phyloP scores from a whole-genome alignment of 2,113 vertebrate genomes.

The Epinephelus fuscoguttatus region DNA sequence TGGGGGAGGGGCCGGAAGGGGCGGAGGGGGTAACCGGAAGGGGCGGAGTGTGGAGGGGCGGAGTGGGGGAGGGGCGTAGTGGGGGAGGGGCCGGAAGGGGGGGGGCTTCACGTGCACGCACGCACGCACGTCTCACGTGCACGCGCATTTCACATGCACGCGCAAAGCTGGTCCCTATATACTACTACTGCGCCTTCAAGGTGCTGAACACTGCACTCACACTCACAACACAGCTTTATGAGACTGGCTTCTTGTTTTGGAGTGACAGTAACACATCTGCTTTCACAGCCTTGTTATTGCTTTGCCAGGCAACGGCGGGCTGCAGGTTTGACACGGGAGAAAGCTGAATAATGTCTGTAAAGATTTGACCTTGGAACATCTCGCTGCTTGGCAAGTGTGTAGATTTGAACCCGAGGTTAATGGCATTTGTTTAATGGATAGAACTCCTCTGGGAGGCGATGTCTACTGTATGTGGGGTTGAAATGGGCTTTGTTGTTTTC shows the following conservation, averaged over 20 bases:
- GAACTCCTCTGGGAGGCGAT: slow-evolving; percentile 9
- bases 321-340: slow-evolving; percentile 9
- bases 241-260: slow-evolving; percentile 40
- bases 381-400: slow-evolving; percentile 8
- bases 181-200: slow-evolving; percentile 26
- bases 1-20: no score
- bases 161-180: no score
- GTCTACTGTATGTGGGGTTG: slow-evolving; percentile 10
- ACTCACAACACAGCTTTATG: slow-evolving; percentile 31
- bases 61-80: no score
- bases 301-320: background rate
- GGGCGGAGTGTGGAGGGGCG: no score
- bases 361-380: slow-evolving; percentile 38
- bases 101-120: no score
- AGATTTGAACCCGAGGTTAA: slow-evolving; percentile 38
- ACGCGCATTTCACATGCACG: no score
- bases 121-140: no score
- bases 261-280: slow-evolving; percentile 35
- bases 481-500: slow-evolving; percentile 30
- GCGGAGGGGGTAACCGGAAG: no score
- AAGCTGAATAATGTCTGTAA: slow-evolving; percentile 24
- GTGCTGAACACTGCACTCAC: slow-evolving; percentile 21
- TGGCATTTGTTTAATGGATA: slow-evolving; percentile 55
- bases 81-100: no score
- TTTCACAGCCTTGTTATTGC: slow-evolving; percentile 38